A percentile compares a stretch with the other conserved stretches of the same genome.
phyloP scores from a whole-genome alignment of 2,113 vertebrate genomes.

The Triplophysa siluroides region DNA sequence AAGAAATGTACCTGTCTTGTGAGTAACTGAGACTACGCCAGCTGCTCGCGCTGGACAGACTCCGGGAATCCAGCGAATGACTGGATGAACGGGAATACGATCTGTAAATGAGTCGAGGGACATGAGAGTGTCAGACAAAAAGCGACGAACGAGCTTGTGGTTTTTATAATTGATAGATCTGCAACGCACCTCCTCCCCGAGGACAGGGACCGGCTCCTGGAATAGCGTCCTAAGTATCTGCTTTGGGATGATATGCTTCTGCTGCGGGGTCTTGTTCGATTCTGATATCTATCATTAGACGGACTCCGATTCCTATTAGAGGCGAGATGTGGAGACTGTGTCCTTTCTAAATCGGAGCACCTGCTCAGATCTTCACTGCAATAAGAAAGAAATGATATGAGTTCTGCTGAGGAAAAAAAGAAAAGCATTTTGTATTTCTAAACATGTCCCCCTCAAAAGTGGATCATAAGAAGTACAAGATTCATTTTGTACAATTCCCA shows the following conservation, averaged over 20 bases:
- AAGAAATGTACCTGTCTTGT: slow-evolving; percentile 83
- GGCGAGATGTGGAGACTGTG: background rate
- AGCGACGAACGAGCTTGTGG: background rate
- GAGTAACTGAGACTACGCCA: slow-evolving; percentile 84
- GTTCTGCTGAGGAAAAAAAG: background rate
- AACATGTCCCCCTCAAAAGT: too few species aligned
- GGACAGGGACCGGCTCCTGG: slow-evolving; percentile 81
- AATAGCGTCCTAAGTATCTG: slow-evolving; percentile 75
- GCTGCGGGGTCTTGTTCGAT: slow-evolving; percentile 66
- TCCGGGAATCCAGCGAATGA: slow-evolving; percentile 79
- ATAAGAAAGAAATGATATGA: background rate
- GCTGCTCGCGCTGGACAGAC: slow-evolving; percentile 75
- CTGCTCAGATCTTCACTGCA: slow-evolving; percentile 43
- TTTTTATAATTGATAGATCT: slow-evolving; percentile 5
- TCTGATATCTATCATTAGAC: background rate
- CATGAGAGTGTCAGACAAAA: slow-evolving; percentile 14
- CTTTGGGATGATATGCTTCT: slow-evolving; percentile 76
- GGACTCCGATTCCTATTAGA: slow-evolving; percentile 20
- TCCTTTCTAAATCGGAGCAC: slow-evolving; percentile 10
- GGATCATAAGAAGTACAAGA: too few species aligned
- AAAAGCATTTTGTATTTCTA: too few species aligned
- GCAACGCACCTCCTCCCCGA: slow-evolving; percentile 75
- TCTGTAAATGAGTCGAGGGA: slow-evolving; percentile 65
- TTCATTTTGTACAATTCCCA: too few species aligned
- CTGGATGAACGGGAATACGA: slow-evolving; percentile 86